Evolutionary conservation across 2,113 vertebrate species (phyloP), one percentile per base, ranked within the genome.

Genomic region (Gymnobelideus leadbeateri): DNA sequence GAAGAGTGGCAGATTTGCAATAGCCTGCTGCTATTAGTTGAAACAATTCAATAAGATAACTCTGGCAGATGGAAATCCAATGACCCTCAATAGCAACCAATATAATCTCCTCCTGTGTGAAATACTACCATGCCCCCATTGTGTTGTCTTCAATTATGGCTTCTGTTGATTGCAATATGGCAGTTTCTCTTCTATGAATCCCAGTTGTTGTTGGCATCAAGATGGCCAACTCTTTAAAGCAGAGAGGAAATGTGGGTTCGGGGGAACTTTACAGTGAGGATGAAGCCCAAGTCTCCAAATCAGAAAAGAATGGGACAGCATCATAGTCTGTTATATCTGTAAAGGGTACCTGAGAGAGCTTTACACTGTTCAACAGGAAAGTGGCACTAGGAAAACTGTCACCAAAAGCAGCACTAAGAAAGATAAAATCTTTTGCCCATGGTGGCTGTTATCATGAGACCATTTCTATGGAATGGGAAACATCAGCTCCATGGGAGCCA

Each of bases 101-200:
- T 96, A 96, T 50, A 93, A 95, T 97, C 55, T 97, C 94, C 94
- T 96, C 89, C 23, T 97, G 94, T 96, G 90, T 93, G 55, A 96
- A 98, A 97, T 97, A 95, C 90, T 96, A 97, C 95, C 95, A 89
- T 96, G 95, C 92, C 93, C 95, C 93, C 92, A 97, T 94, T 97
- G 91, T 96, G 96, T 95, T 96, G 93, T 94, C 90, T 95, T 96
- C 95, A 97, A 90, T 95, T 98, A 96, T 96, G 96, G 89, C 94
- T 97, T 94, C 46, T 96, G 95, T 91, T 97, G 96, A 24, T 97
- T 94, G 93, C 97, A 98, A 97, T 97, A 97, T 96, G 96, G 94
- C 93, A 96, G 49, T 96, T 95, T 93, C 91, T 91, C 54, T 93
- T 93, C 46, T 89, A 95, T 53, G 96, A 96, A 92, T 84, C 91